Percentiles rank a stretch among this genome's conserved stretches.
These are phyloP conservation scores for Aegotheles bennettii DNA, from an alignment of 2,113 vertebrate species.

Conservation along the genomic window DNA sequence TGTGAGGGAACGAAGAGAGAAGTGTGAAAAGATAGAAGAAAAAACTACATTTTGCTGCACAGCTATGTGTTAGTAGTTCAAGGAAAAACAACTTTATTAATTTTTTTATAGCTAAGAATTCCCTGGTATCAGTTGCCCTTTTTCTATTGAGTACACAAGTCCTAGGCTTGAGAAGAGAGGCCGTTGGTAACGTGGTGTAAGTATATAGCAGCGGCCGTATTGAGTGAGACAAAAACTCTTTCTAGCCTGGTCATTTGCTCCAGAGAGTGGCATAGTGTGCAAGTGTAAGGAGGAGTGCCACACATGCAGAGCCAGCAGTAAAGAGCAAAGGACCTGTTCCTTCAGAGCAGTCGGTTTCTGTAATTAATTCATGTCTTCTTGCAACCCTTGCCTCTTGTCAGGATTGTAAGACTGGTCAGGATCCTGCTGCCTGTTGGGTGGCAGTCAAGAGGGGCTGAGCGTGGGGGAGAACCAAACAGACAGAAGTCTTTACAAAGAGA, in stretches of 20 bases:
- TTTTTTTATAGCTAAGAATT: background rate
- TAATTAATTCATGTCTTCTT: background rate
- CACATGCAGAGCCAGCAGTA: background rate
- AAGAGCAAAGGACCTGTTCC: background rate
- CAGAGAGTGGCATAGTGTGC: background rate
- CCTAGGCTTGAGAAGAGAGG: background rate
- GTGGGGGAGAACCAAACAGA: background rate
- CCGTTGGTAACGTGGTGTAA: background rate
- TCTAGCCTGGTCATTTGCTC: background rate
- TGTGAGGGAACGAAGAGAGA: background rate
- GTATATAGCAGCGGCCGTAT: background rate
- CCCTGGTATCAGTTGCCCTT: background rate
- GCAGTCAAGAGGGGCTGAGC: background rate
- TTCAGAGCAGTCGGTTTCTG: fast-evolving
- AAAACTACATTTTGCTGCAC: background rate
- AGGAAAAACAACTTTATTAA: background rate
- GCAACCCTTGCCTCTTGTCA: background rate
- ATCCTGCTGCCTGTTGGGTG: background rate
- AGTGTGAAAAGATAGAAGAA: background rate
- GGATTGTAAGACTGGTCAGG: background rate
- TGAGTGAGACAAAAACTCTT: background rate
- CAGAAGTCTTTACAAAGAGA: background rate
- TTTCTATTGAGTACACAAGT: fast-evolving
- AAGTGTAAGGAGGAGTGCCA: background rate
- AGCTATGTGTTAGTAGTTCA: background rate